Percentiles rank a stretch among this genome's conserved stretches.
These are phyloP conservation scores for Cheilosia scutellata DNA, from an alignment of 2,888 invertebrate genomes.

Conservation along the genomic window DNA sequence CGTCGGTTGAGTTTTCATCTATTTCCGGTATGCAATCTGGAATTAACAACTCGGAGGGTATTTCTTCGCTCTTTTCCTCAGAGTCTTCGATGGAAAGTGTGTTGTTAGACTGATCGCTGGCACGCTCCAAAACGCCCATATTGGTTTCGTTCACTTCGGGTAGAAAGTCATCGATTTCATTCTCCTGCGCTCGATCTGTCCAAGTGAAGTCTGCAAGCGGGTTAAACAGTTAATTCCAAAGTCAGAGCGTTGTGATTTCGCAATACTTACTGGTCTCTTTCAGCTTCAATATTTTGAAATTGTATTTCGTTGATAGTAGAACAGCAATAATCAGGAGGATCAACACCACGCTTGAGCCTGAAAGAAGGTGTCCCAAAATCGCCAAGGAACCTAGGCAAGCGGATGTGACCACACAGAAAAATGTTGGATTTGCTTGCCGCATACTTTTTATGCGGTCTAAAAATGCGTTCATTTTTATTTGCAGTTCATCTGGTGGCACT, in stretches of 20 bases:
- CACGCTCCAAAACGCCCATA: constrained; percentile 81
- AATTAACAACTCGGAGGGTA: constrained; percentile 83
- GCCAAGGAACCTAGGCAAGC: constrained; percentile 79
- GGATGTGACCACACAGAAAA: constrained; percentile 80
- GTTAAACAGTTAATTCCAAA: background rate
- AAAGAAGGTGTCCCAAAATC: constrained; percentile 81
- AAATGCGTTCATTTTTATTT: constrained; percentile 77
- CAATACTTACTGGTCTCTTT: constrained; percentile 79
- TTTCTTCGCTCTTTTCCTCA: constrained; percentile 83
- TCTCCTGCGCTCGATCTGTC: constrained; percentile 79
- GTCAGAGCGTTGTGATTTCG: background rate
- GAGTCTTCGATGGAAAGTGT: constrained; percentile 78
- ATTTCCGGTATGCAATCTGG: constrained; percentile 83
- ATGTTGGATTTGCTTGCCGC: constrained; percentile 79
- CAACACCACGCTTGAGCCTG: constrained; percentile 81
- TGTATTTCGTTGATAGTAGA: constrained; percentile 81
- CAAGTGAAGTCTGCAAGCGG: constrained; percentile 78
- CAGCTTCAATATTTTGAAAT: constrained; percentile 81
- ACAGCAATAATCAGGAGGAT: constrained; percentile 80
- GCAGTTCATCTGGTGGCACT: constrained; percentile 80
- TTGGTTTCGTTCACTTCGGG: constrained; percentile 82
- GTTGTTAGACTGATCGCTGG: constrained; percentile 81
- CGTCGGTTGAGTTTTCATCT: constrained; percentile 82
- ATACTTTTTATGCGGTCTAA: constrained; percentile 77
- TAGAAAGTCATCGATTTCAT: constrained; percentile 82